Evolutionary conservation across 2,113 vertebrate genomes (phyloP), one percentile per base, ranked within the genome.

Genomic region (Astur gentilis): DNA sequence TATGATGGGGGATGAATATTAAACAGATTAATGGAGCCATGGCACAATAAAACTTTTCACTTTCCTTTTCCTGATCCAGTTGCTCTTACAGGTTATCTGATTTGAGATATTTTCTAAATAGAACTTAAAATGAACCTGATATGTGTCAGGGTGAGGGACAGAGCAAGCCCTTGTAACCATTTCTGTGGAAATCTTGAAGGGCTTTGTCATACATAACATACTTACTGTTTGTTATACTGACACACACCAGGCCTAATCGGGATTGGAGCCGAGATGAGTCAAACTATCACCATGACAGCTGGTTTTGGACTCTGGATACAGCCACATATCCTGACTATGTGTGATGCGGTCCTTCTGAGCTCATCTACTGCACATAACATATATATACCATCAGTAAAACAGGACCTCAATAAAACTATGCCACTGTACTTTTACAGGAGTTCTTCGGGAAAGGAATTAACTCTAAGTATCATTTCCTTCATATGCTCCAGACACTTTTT

Each of bases 201-300:
- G 32, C 42, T 95, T 80, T 77, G 29, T 64, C 64, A 86, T 26
- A 52, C 50, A 26, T 52, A 26, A 52, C 50, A 52, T 52, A 52
- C 22, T 45, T 45, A 12, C 4, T 66, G 8, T 52, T 75, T 78
- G 32, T 26, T 67, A 34, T 4, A 66, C 27, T 55, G 49, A 90
- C 8, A 65, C 16, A 55, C 23, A 88, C 4, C 13, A 73, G 36
- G 20, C 47, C 36, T 80, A 57, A 73, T 3, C 0, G 0, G 58
- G 42, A 88, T 0, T 45, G 50, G 17, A 69, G 45, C 26, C 1
- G 2, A 86, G 58, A 61, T 65, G 45, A 96, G 49, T 61, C 71
- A 90, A 88, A 80, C n/a, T 29, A 66, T 64, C 38, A 57, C 45
- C n/a, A 38, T 4, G 45, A 40, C 42, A 92, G 73, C 29, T 7